Conservation (phyloP, 2,113 vertebrate species). For the Lucifuga dentata region DNA sequence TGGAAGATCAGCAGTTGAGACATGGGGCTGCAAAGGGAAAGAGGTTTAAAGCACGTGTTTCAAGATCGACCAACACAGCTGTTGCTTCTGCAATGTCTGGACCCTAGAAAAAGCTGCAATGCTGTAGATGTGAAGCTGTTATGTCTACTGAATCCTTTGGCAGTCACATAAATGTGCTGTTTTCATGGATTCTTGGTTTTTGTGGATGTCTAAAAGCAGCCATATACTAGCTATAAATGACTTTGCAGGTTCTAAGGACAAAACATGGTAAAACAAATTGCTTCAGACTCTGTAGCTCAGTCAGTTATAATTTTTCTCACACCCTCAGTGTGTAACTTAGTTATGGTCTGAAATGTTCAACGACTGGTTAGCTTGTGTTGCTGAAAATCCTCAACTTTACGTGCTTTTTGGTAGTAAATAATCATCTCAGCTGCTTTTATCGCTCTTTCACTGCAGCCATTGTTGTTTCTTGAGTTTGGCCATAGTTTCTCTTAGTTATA, state of each 20-base stretch:
- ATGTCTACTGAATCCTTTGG: neutral
- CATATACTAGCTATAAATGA: neutral
- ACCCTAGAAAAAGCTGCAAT: neutral
- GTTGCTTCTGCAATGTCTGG: neutral
- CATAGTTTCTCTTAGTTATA: too few relatives aligned
- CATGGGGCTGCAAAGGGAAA: neutral
- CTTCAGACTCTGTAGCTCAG: neutral
- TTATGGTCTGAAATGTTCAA: slow-evolving; percentile 39
- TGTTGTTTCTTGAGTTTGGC: slow-evolving; percentile 1
- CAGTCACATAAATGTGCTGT: neutral
- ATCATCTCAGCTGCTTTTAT: neutral
- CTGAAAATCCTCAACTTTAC: neutral
- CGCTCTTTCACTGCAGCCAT: neutral
- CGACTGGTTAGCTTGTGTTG: slow-evolving; percentile 46
- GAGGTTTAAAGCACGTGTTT: slow-evolving; percentile 40
- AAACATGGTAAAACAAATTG: neutral
- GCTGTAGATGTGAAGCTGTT: neutral
- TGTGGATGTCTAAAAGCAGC: neutral
- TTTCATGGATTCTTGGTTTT: slow-evolving; percentile 2
- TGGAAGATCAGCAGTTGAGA: neutral
- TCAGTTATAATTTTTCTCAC: too few relatives aligned
- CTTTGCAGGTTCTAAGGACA: neutral
- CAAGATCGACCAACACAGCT: slow-evolving; percentile 2
- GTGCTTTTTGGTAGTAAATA: neutral
- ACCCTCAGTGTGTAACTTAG: slow-evolving; percentile 13